These are phyloP conservation scores for Tilapia sparmanii DNA, from an alignment of 2,113 vertebrate species.

Conservation along the genomic window DNA sequence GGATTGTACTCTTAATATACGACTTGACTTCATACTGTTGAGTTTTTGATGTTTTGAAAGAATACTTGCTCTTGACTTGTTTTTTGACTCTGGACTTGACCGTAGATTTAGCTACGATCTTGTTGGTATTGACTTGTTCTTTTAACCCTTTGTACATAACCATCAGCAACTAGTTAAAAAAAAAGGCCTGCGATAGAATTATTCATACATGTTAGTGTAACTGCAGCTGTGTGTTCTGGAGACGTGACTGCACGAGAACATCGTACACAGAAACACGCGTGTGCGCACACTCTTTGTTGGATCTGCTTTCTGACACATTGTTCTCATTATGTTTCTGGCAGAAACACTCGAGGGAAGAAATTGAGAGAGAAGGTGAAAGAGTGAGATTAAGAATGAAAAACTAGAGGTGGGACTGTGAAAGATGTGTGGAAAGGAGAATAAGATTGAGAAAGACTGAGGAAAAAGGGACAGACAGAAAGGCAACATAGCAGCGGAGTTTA, in stretches of 20 bases:
- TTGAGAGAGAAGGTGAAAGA: background rate
- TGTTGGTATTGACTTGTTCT: background rate
- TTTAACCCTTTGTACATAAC: background rate
- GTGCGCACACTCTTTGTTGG: background rate
- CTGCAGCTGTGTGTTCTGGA: background rate
- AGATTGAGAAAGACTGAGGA: background rate
- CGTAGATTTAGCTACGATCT: background rate
- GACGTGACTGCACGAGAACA: background rate
- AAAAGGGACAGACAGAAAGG: background rate
- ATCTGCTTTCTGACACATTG: conserved; percentile 35
- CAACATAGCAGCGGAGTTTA: background rate
- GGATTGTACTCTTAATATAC: background rate
- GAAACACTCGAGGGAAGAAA: background rate
- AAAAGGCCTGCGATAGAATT: background rate
- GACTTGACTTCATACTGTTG: background rate
- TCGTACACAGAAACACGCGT: background rate
- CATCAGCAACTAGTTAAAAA: background rate
- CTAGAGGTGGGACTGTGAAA: background rate
- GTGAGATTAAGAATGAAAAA: background rate
- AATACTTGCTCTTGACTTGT: background rate
- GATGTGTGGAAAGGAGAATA: background rate
- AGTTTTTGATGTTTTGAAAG: background rate
- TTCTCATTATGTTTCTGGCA: conserved; percentile 58
- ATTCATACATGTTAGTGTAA: background rate
- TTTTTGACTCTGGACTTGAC: background rate